Conservation (phyloP, 2,113 vertebrate genomes). For the Setophaga petechia region DNA sequence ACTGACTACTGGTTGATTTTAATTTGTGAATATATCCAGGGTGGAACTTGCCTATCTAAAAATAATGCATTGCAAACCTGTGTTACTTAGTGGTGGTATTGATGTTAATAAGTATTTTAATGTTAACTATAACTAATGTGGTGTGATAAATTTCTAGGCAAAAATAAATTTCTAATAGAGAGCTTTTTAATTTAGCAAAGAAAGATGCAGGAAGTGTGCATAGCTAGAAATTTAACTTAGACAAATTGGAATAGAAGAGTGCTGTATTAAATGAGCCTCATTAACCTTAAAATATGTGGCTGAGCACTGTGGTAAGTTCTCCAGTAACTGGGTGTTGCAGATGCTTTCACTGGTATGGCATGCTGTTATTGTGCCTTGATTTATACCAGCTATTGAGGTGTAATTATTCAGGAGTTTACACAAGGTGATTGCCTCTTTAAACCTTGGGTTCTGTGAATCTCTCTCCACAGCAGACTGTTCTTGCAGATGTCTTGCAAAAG, state of each 20-base stretch:
- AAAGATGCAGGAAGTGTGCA: fast-evolving
- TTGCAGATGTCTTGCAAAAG: not conserved
- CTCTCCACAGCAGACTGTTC: not conserved
- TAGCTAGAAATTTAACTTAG: not conserved
- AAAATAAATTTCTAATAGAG: not conserved
- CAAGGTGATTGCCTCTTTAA: not conserved
- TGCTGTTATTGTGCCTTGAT: not conserved
- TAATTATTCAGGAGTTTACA: not conserved
- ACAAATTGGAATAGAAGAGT: not conserved
- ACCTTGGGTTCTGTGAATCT: not conserved
- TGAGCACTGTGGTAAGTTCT: not conserved
- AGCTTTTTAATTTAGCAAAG: not conserved
- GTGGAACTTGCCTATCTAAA: not conserved
- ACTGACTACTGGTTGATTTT: not conserved
- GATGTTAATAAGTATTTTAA: not conserved
- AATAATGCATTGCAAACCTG: not conserved
- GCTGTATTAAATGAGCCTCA: not conserved
- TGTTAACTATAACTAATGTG: not conserved
- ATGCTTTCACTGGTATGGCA: not conserved
- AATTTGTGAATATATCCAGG: not conserved
- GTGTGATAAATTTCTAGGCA: not conserved
- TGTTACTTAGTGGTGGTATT: not conserved
- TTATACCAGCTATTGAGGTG: not conserved
- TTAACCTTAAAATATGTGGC: not conserved
- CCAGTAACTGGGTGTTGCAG: not conserved